These are phyloP conservation scores for Pungitius pungitius DNA, from an alignment of 2,113 vertebrate genomes.

Conservation along the genomic window DNA sequence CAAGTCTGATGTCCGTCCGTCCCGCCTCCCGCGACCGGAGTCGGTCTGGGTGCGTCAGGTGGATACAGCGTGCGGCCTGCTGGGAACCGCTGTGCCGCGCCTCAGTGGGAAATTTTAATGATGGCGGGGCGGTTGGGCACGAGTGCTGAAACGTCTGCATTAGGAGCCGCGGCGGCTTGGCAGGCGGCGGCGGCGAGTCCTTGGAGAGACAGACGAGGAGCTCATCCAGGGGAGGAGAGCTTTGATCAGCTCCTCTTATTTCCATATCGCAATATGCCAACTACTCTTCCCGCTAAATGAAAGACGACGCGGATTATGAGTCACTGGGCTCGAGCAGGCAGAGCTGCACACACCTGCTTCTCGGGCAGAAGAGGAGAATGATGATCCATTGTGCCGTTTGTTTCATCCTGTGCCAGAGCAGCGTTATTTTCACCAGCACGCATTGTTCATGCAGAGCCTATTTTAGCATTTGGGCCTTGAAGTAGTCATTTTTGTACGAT, in stretches of 20 bases:
- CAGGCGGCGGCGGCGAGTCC: slow-evolving; percentile 62
- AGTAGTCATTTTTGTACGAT: neutral
- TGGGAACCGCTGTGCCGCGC: slow-evolving; percentile 35
- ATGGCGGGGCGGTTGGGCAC: slow-evolving; percentile 59
- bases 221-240: slow-evolving; percentile 71
- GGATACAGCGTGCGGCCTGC: slow-evolving; percentile 47
- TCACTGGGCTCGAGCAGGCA: slow-evolving; percentile 50
- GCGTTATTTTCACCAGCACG: slow-evolving; percentile 23
- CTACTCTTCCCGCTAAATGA: slow-evolving; percentile 59
- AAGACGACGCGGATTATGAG: slow-evolving; percentile 70
- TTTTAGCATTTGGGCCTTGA: neutral
- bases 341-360: slow-evolving; percentile 26
- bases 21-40: slow-evolving; percentile 19
- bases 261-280: slow-evolving; percentile 72
- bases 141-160: slow-evolving; percentile 69
- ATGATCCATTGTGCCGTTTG: slow-evolving; percentile 37
- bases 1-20: slow-evolving; percentile 26
- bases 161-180: slow-evolving; percentile 60
- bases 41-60: slow-evolving; percentile 38
- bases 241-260: slow-evolving; percentile 76
- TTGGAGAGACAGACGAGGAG: slow-evolving; percentile 69
- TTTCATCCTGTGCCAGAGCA: slow-evolving; percentile 29
- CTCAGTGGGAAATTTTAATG: slow-evolving; percentile 73
- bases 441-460: neutral
- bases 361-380: slow-evolving; percentile 28